Conservation (phyloP, 2,797 vertebrate genomes). For the Myotis findleyi region DNA sequence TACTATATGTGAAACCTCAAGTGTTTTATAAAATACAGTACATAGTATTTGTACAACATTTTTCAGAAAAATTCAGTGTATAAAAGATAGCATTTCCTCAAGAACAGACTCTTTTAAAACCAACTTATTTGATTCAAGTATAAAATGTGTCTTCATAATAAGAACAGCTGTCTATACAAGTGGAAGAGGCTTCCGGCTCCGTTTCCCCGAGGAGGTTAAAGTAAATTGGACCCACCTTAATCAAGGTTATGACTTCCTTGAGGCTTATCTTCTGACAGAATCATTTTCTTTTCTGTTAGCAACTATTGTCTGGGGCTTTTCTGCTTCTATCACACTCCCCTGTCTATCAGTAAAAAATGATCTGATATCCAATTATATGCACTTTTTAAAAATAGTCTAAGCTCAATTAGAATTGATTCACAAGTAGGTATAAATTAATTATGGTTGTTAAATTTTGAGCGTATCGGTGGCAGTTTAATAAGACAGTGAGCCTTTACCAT, state of each 20-base stretch:
- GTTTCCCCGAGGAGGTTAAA: not conserved
- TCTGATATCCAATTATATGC: not conserved
- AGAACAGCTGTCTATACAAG: not conserved
- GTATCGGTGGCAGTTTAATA: not conserved
- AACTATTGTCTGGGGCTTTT: not conserved
- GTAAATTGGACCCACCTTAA: not conserved
- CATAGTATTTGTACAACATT: not conserved
- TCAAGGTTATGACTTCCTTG: slow-evolving; percentile 46
- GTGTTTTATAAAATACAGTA: not conserved
- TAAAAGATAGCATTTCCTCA: not conserved
- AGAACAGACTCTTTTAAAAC: not conserved
- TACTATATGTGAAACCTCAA: not conserved
- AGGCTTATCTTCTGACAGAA: slow-evolving; percentile 25
- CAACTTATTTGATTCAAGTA: not conserved
- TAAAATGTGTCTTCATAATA: not conserved
- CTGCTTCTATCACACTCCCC: not conserved
- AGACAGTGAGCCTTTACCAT: not conserved
- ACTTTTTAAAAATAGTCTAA: not conserved
- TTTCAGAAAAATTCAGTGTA: not conserved
- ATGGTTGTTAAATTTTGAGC: not conserved
- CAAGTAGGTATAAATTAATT: not conserved
- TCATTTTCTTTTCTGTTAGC: slow-evolving; percentile 27
- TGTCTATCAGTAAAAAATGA: not conserved
- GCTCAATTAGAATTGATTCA: not conserved
- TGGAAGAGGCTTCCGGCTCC: not conserved